These are phyloP conservation scores for Dascillus cervinus DNA, from an alignment of 2,888 invertebrate species.

Conservation along the genomic window DNA sequence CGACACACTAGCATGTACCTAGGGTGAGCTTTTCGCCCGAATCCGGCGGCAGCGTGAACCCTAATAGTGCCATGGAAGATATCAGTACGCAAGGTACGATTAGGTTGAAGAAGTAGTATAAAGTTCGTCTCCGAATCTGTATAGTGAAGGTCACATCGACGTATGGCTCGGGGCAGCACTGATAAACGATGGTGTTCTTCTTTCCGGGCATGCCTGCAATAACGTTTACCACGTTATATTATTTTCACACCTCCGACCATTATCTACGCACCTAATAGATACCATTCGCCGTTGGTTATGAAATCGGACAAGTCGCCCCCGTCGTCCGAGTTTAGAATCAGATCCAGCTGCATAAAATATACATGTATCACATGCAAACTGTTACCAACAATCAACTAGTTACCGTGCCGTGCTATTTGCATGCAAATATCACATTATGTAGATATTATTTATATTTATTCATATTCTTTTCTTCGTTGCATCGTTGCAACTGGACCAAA, in stretches of 20 bases:
- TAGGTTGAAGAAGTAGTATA: slow-evolving; percentile 99
- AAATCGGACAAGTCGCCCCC: slow-evolving; percentile 95
- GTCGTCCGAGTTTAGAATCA: slow-evolving; percentile 86
- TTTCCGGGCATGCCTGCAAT: slow-evolving; percentile 81
- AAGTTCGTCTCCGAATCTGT: slow-evolving; percentile 88
- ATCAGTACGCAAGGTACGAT: slow-evolving; percentile 98
- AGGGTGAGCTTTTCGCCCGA: slow-evolving; percentile 93
- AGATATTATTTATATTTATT: too few relatives aligned
- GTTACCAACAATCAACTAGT: too few relatives aligned
- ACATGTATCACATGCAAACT: too few relatives aligned
- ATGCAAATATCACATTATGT: too few relatives aligned
- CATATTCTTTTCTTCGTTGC: too few relatives aligned
- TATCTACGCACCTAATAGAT: slow-evolving; percentile 80
- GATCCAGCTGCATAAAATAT: slow-evolving; percentile 71
- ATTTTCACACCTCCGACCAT: too few relatives aligned
- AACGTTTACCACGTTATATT: neutral
- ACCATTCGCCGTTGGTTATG: slow-evolving; percentile 99
- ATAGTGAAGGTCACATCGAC: slow-evolving; percentile 96
- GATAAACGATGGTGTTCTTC: slow-evolving; percentile 83
- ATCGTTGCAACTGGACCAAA: too few relatives aligned
- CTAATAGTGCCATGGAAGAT: slow-evolving; percentile 95
- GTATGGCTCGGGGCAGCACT: slow-evolving; percentile 91
- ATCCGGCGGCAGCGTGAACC: slow-evolving; percentile 97
- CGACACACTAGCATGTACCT: slow-evolving; percentile 54
- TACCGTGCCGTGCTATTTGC: too few relatives aligned